A percentile compares a stretch with the other conserved stretches of the same genome.
Conservation (phyloP, 2,797 vertebrate genomes). For the Poecilia picta region DNA sequence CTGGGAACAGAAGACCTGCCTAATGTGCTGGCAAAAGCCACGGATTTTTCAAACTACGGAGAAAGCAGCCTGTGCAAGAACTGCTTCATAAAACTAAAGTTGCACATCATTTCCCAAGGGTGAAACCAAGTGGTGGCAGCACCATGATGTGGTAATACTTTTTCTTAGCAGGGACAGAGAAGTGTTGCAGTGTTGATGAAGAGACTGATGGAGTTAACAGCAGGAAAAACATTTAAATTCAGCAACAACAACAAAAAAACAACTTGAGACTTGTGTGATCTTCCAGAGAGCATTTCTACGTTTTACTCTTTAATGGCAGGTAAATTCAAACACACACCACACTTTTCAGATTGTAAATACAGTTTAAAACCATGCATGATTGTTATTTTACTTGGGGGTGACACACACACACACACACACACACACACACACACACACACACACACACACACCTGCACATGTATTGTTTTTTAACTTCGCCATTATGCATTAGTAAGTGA, state of each 20-base stretch:
- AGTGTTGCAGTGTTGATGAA: background rate
- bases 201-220: background rate
- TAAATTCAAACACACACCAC: background rate
- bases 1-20: slow-evolving; percentile 45
- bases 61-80: background rate
- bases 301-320: background rate
- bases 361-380: background rate
- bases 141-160: background rate
- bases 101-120: background rate
- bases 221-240: background rate
- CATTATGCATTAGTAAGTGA: background rate
- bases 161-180: background rate
- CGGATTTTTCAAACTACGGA: slow-evolving; percentile 20
- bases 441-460: background rate
- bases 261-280: too few relatives aligned
- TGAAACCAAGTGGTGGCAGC: background rate
- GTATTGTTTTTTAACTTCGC: background rate
- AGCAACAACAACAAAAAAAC: background rate
- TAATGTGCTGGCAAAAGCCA: slow-evolving; percentile 1
- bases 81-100: background rate
- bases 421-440: background rate
- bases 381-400: background rate
- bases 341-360: background rate
- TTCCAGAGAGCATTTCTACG: background rate
- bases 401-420: background rate